A percentile compares a stretch with the other conserved stretches of the same genome.
Conservation (phyloP, 2,888 invertebrate genomes). For the Autographa pulchrina region DNA sequence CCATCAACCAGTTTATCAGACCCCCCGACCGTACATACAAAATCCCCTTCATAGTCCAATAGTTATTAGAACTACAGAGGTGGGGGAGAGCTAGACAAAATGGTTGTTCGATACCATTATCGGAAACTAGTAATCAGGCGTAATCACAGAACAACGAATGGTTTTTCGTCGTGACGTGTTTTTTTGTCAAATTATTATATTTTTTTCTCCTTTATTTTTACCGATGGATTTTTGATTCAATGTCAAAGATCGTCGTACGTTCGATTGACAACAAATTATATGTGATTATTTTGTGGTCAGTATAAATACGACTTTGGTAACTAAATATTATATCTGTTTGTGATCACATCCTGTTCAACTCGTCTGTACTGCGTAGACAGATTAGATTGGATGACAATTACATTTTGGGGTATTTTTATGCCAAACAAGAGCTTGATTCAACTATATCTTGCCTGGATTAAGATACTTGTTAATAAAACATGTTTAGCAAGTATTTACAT, state of each 20-base stretch:
- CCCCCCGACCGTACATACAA: slow-evolving; percentile 50
- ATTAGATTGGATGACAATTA: slow-evolving; percentile 48
- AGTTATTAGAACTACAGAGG: slow-evolving; percentile 47
- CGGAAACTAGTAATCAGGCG: slow-evolving; percentile 84
- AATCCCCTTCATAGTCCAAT: slow-evolving; percentile 54
- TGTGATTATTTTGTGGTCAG: slow-evolving; percentile 71
- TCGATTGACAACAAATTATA: slow-evolving; percentile 84
- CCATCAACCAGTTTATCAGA: slow-evolving; percentile 64
- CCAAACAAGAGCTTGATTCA: slow-evolving; percentile 16
- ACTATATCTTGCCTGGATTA: no score
- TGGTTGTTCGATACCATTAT: slow-evolving; percentile 76
- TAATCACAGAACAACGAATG: slow-evolving; percentile 82
- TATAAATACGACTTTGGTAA: slow-evolving; percentile 67
- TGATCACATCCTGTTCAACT: slow-evolving; percentile 67
- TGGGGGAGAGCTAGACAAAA: slow-evolving; percentile 64
- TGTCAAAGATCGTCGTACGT: slow-evolving; percentile 83
- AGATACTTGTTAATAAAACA: no score
- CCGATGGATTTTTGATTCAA: slow-evolving; percentile 79
- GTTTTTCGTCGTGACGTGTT: slow-evolving; percentile 79
- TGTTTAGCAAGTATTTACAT: no score
- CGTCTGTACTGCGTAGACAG: slow-evolving; percentile 51
- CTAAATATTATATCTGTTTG: slow-evolving; percentile 59
- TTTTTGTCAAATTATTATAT: slow-evolving; percentile 80
- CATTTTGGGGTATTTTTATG: slow-evolving; percentile 22
- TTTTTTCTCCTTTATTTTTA: slow-evolving; percentile 65